These are phyloP conservation scores for Drosophila novamexicana DNA, from an alignment of 1,140 invertebrate genomes.

Conservation along the genomic window DNA sequence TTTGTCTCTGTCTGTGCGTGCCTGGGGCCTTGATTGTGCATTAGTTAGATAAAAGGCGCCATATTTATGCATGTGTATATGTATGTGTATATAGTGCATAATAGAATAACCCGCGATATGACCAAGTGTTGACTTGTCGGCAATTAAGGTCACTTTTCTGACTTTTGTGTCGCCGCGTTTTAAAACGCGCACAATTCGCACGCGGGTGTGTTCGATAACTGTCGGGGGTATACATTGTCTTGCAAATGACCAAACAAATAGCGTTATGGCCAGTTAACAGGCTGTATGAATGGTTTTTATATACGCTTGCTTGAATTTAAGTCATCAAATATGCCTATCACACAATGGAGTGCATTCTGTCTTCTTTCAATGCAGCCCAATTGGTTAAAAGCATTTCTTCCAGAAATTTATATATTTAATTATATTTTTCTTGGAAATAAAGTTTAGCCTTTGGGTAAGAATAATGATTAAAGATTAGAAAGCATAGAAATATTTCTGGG, in stretches of 20 bases:
- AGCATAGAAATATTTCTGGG: no score
- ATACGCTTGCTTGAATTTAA: background rate
- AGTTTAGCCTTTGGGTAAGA: no score
- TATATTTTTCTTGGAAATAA: no score
- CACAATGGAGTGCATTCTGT: no score
- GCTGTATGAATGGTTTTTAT: background rate
- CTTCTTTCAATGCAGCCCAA: no score
- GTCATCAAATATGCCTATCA: no score
- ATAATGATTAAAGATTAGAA: no score
- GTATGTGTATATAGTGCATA: slow-evolving; percentile 37
- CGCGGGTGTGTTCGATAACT: slow-evolving; percentile 17
- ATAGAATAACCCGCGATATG: slow-evolving; percentile 67
- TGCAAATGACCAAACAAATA: slow-evolving; percentile 20
- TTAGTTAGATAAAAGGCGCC: slow-evolving; percentile 63
- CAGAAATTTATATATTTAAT: no score
- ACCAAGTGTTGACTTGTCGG: slow-evolving; percentile 71
- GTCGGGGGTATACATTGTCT: slow-evolving; percentile 7
- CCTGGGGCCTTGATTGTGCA: slow-evolving; percentile 75
- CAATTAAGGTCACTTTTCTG: slow-evolving; percentile 71
- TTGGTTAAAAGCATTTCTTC: no score
- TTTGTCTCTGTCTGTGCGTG: slow-evolving; percentile 61
- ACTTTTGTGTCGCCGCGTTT: slow-evolving; percentile 33
- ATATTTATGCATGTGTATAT: slow-evolving; percentile 24
- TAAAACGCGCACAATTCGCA: slow-evolving; percentile 26
- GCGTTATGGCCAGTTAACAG: background rate